These are phyloP conservation scores for Dicrurus megarhynchus DNA, from an alignment of 2,113 vertebrate species.

Conservation along the genomic window DNA sequence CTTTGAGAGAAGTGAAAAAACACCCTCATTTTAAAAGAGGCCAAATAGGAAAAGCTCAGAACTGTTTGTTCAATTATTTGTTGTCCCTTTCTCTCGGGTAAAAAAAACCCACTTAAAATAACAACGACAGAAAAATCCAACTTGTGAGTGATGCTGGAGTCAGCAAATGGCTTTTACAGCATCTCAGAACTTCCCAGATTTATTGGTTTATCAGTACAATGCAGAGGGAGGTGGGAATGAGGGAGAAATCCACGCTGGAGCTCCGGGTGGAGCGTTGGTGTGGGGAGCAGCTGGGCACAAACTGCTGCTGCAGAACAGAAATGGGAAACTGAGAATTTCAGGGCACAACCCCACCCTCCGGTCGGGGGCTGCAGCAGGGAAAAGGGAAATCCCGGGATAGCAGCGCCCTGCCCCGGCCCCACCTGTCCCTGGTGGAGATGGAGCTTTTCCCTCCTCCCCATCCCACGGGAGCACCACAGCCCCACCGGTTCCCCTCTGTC, in stretches of 20 bases:
- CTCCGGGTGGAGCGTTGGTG: not conserved
- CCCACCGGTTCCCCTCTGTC: not conserved
- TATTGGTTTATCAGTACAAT: not conserved
- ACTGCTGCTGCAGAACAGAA: not conserved
- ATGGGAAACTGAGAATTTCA: accelerated
- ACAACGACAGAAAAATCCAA: not conserved
- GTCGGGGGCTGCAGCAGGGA: not conserved
- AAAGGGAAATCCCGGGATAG: not conserved
- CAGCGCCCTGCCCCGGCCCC: accelerated
- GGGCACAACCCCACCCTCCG: not conserved
- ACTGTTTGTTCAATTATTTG: slow-evolving; percentile 1
- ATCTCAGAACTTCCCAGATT: not conserved
- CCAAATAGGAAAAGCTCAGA: not conserved
- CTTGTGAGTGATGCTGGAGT: not conserved
- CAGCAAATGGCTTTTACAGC: slow-evolving; percentile 22
- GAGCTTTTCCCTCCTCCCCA: too few species aligned
- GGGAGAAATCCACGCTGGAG: not conserved
- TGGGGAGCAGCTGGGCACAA: not conserved
- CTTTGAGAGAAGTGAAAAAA: not conserved
- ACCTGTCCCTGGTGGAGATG: not conserved
- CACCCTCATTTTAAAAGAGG: not conserved
- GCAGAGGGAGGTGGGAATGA: not conserved
- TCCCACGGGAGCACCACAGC: not conserved
- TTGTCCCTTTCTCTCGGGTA: not conserved
- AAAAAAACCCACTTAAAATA: not conserved